Evolutionary conservation across 2,113 vertebrate species (phyloP), one percentile per base, ranked within the genome.

Genomic region (Sarotherodon lohbergeri): DNA sequence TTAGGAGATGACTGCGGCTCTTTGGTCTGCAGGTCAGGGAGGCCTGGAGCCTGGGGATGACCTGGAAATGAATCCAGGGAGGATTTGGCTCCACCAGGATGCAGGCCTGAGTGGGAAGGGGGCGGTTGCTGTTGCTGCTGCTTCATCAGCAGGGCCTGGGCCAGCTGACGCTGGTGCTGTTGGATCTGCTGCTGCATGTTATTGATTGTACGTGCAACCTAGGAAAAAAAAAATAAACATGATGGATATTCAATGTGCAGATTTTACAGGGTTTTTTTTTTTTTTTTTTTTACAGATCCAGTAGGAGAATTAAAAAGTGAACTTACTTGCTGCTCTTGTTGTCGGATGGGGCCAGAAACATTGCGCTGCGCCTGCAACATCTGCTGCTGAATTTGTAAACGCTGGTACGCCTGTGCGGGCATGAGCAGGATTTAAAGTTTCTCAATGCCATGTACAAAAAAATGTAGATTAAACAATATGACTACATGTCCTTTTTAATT

Each of bases 161-260:
- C 98, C 97, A 99, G 98, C 98, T 99, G 98, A 94, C 99, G 97
- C 97, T 99, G 99, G 97, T 99, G 98, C 96, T 99, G 98, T 96
- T 99, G 99, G 96, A 99, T 99, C 97, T 99, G 99, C 96, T 99
- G 99, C 97, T 99, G 99, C 98, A 99, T 99, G 97, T 99, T 99
- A 97, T 98, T 99, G 99, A 99, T 99, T 98, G 98, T 99, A 97
- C 98, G 98, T 97, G 98, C 98, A 96, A 99, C 98, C 98, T 99
- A 96, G 63, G 81, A 83, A 1, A 4, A 73, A 86, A 36, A 86
- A 36, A 24, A 46, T 8, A 88, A 68, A 68, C 19, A 68, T 68
- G 11, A 79, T 3, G 5, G 9, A 82, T 63, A 10, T 46, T 88
- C 36, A 59, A 22, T 14, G 27, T 14, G 10, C 6, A 85, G 16